A percentile compares a stretch with the other conserved stretches of the same genome.
Evolutionary conservation across 2,113 vertebrate species (phyloP).

Genomic region (Riparia riparia): DNA sequence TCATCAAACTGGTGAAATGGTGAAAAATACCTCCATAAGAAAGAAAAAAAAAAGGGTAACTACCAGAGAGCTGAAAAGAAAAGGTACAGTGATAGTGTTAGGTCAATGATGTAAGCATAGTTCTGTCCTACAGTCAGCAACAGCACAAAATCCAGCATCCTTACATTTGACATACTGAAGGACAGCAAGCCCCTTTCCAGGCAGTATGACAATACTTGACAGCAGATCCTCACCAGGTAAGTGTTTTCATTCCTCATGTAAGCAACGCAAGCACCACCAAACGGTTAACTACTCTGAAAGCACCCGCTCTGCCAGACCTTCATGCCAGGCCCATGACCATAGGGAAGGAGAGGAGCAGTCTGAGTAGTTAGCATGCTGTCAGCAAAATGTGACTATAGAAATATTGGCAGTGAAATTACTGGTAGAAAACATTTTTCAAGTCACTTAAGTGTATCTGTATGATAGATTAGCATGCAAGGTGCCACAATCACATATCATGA

Average conservation of each 20-base stretch:
- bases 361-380: neutral
- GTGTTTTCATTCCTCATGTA: neutral
- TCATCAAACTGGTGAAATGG: neutral
- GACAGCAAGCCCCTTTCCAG: neutral
- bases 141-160: neutral
- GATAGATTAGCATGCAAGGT: neutral
- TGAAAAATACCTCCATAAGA: neutral
- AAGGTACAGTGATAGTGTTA: neutral
- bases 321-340: neutral
- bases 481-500: neutral
- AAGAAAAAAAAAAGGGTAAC: neutral
- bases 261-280: neutral
- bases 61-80: neutral
- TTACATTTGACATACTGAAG: neutral
- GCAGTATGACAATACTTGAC: fast-evolving
- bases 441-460: neutral
- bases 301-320: neutral
- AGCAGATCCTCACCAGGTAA: neutral
- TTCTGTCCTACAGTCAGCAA: neutral
- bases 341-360: neutral
- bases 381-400: neutral
- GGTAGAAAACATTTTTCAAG: neutral
- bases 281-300: neutral
- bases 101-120: neutral
- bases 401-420: neutral